Base-by-base conservation (phyloP, 2,797 vertebrate genomes). In the Neomorphus geoffroyi region DNA sequence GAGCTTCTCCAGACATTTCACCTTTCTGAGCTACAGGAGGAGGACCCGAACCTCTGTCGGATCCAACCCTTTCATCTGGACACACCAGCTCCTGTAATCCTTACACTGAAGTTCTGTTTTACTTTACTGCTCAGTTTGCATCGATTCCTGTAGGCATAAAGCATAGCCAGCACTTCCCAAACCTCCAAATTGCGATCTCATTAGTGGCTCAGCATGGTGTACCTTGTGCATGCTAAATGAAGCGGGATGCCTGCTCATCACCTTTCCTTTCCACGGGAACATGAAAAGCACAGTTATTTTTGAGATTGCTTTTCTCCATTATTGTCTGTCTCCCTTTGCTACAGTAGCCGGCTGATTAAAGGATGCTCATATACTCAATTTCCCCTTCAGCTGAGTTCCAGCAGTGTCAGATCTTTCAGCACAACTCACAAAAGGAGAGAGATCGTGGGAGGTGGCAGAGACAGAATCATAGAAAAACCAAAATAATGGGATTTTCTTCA, bases 191-290 rank as follows among this genome's bases (percentile, higher is more conserved):
- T 77, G 78, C 86, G n/a, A 24, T 50, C 94, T 95, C 96, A 93
- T 96, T 90, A 96, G 78, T 91, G 80, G 82, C 91, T 90, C 92
- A 86, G 92, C 61, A 4, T 71, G 95, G 9, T 21, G 61, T 24
- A 62, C 28, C 86, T 74, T 26, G 53, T 62, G 81, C 84, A 78
- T 80, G 28, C 57, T 24, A 18, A 54, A 80, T 27, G 86, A 62
- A 58, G 81, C 5, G 1, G 10, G 18, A 0, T 50, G 93, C 13
- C 81, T 50, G 75, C 6, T 78, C 18, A 32, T 53, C 80, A 53
- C 21, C 2, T 67, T n/a, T 54, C 64, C 72, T 45, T 58, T 9
- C 86, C 72, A 18, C 10, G 27, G 83, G 71, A 70, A 86, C 95
- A 72, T 83, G 71, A 78, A 88, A 91, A 90, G 75, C 86, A 85